phyloP scores from a whole-genome alignment of 2,797 vertebrate species.

The Dendrocincla tyrannina region DNA sequence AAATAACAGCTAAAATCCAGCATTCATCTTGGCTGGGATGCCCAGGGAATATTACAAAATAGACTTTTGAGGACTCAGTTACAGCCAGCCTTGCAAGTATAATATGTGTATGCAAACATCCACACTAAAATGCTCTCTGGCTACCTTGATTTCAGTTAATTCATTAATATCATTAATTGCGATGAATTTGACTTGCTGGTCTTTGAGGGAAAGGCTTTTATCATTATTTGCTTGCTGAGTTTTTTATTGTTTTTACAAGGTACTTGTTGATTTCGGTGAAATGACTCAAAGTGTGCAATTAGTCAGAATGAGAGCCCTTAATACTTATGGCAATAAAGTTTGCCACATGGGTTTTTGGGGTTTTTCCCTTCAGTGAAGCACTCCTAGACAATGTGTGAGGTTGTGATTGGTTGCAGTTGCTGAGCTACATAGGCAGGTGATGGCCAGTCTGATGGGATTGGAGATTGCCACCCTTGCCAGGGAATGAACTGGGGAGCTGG shows the following conservation, averaged over 20 bases:
- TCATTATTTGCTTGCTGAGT: neutral
- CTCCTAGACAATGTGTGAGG: neutral
- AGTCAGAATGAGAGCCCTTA: neutral
- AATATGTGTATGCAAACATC: neutral
- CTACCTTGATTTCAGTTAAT: neutral
- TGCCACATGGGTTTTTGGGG: neutral
- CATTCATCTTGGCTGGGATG: neutral
- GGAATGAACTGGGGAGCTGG: neutral
- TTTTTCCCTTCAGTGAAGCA: neutral
- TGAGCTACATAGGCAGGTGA: neutral
- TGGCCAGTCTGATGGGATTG: neutral
- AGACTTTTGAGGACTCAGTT: neutral
- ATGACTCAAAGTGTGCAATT: neutral
- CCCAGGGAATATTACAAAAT: neutral
- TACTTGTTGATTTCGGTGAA: neutral
- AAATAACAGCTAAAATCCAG: constrained; percentile 22
- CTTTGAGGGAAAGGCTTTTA: neutral
- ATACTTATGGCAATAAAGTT: neutral
- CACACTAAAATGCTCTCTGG: neutral
- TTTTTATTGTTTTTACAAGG: neutral
- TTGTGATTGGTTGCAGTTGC: neutral
- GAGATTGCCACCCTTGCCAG: neutral
- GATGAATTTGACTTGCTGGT: neutral
- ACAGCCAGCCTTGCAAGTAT: neutral
- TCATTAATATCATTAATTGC: neutral